phyloP scores from a whole-genome alignment of 2,797 vertebrate species.

The Nothura maculosa region DNA sequence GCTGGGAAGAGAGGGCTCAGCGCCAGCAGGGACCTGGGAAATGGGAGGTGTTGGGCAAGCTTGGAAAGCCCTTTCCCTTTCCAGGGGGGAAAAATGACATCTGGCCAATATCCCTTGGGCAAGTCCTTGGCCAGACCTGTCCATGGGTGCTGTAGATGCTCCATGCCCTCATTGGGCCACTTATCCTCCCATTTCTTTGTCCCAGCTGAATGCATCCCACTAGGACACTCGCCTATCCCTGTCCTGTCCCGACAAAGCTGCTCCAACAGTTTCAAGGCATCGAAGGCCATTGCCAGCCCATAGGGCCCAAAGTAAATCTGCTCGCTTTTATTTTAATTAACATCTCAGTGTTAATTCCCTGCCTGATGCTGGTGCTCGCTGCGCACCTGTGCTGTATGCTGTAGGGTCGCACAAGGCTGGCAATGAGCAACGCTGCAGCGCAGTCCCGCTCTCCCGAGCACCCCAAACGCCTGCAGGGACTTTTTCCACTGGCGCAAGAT shows the following conservation, averaged over 20 bases:
- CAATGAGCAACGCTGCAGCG: not conserved
- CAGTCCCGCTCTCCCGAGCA: rapidly evolving
- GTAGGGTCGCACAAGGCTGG: not conserved
- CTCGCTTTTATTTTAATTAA: not conserved
- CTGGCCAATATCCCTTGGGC: not conserved
- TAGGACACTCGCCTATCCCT: not conserved
- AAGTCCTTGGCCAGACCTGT: not conserved
- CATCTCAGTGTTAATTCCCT: not conserved
- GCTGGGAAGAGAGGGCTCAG: not conserved
- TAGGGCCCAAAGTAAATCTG: rapidly evolving
- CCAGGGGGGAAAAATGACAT: not conserved
- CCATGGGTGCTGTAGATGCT: not conserved
- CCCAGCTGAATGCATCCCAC: not conserved
- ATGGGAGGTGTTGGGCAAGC: not conserved
- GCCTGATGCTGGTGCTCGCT: not conserved
- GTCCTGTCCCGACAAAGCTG: not conserved
- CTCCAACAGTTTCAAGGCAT: not conserved
- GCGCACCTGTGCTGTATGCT: rapidly evolving
- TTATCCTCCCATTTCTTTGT: too few species aligned
- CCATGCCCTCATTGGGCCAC: rapidly evolving
- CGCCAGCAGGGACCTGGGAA: not conserved
- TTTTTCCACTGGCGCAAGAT: not conserved
- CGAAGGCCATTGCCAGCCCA: rapidly evolving
- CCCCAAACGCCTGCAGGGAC: not conserved
- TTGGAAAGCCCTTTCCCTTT: not conserved